Conservation (phyloP, 1,140 invertebrate species). For the Copidosoma floridanum region DNA sequence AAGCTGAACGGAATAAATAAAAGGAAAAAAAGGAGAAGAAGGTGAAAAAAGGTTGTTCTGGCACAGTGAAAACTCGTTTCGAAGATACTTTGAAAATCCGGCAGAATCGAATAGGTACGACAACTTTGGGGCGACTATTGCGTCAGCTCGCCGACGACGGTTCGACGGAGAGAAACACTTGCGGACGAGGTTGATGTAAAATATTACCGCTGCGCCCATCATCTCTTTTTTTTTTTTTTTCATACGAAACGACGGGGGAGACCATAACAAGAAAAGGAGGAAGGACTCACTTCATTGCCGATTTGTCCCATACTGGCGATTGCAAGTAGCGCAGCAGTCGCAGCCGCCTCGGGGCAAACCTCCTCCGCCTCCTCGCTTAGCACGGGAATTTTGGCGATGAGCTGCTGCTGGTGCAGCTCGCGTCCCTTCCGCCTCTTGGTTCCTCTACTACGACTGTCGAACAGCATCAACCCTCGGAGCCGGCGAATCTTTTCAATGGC, state of each 20-base stretch:
- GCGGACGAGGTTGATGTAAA: background rate
- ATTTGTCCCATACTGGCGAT: slow-evolving; percentile 60
- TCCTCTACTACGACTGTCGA: no score
- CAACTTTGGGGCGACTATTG: background rate
- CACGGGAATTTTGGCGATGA: slow-evolving; percentile 56
- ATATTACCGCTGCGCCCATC: background rate
- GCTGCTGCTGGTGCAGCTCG: background rate
- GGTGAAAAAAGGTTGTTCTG: no score
- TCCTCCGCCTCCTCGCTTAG: slow-evolving; percentile 50
- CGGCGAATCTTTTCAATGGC: no score
- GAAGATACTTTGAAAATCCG: no score
- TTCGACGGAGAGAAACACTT: background rate
- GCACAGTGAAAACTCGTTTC: no score
- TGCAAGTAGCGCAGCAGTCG: slow-evolving; percentile 42
- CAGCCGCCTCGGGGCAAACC: slow-evolving; percentile 50
- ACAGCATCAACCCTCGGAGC: no score
- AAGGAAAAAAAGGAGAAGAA: no score
- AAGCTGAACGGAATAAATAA: no score
- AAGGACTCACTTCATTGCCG: slow-evolving; percentile 56
- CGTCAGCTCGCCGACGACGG: background rate
- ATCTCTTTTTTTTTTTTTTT: background rate
- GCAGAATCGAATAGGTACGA: no score
- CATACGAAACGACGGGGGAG: background rate
- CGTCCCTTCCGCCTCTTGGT: no score
- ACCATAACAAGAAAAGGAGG: background rate